Evolutionary conservation across 2,113 vertebrate genomes (phyloP), one percentile per base, ranked within the genome.

Genomic region (Cisticola juncidis): DNA sequence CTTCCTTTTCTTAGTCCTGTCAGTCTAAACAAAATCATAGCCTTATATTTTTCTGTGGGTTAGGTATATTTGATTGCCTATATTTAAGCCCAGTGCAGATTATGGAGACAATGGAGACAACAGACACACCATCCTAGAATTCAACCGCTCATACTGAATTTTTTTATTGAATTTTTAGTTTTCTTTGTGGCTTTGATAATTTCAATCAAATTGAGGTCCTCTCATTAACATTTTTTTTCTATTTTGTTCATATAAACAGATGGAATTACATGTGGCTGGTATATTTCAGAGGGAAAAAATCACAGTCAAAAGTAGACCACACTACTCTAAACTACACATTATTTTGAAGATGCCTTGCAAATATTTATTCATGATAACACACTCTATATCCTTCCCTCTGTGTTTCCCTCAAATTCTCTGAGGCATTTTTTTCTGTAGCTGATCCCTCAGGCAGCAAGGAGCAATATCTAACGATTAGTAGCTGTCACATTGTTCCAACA

Each of bases 321-420:
- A 42, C 47, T 86, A n/a, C n/a, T 89, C 31, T 62, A 73, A 88
- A 85, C 10, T 42, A 42, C 2, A 4, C 23, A 58, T 79, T 54
- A 57, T 56, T 58, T 26, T 44, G 42, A 93, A 81, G 79, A 92
- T 62, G 25, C 9, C 28, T 76, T 84, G 57, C 45, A 90, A 95
- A 95, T 86, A 86, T 85, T 92, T 95, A 45, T 93, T 86, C n/a
- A 78, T 70, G 65, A 57, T 47, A 73, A 35, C 26, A 85, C 22
- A 57, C 9, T 40, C 16, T 65, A 35, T 92, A 85, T 80, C 69
- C 60, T 72, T 92, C 62, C 22, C 8, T 85, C 48, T 83, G 36
- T 79, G 69, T 94, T 61, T 65, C 33, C 13, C 26, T 50, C 29
- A 53, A 65, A 64, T 79, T 70, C 29, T 73, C 40, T 64, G 26